Conservation (phyloP, 1,140 invertebrate genomes). For the Temnothorax nylanderi region DNA sequence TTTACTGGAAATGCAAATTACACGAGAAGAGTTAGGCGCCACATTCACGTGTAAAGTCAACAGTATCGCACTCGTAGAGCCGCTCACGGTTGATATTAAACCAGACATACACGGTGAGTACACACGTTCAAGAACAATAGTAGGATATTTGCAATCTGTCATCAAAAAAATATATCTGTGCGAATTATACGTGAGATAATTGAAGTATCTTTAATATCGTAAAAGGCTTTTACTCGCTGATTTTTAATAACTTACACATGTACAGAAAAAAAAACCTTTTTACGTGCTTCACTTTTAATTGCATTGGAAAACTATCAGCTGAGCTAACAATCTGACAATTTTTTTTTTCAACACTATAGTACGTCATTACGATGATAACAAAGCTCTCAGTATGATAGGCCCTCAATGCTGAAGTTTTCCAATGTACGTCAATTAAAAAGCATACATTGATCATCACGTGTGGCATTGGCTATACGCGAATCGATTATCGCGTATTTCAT, state of each 20-base stretch:
- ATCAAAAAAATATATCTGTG: neutral
- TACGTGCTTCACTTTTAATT: neutral
- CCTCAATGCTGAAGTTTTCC: neutral
- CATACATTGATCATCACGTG: neutral
- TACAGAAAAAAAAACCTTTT: neutral
- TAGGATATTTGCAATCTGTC: neutral
- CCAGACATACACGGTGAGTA: constrained; percentile 94
- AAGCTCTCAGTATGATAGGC: neutral
- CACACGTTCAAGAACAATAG: neutral
- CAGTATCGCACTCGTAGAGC: constrained; percentile 89
- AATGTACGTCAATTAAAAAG: constrained; percentile 10
- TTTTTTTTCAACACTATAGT: neutral
- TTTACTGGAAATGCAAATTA: constrained; percentile 89
- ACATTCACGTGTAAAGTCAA: constrained; percentile 92
- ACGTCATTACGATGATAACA: neutral
- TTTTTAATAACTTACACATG: neutral
- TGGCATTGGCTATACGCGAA: neutral
- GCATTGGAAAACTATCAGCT: neutral
- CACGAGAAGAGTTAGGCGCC: constrained; percentile 91
- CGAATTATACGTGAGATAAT: neutral
- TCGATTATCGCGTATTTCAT: constrained; percentile 20
- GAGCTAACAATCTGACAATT: neutral
- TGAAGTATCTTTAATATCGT: neutral
- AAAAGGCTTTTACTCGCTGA: neutral
- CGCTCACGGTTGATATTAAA: constrained; percentile 89